Evolutionary conservation across 23 tunicate genomes (phyloP), one percentile per base, ranked within the genome.

Genomic region (Styela clava): DNA sequence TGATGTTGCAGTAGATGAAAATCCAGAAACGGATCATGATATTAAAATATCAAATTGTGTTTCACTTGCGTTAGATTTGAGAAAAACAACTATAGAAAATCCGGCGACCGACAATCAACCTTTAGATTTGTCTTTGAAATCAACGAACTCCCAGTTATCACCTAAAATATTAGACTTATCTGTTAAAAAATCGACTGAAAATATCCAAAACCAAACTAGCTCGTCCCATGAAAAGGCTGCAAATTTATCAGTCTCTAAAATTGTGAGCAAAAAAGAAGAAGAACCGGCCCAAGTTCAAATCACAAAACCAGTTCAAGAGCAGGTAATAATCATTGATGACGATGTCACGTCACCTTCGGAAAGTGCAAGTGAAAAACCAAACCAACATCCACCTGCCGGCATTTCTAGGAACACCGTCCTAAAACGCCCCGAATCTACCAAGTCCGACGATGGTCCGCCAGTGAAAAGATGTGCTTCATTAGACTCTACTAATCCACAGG

Each of bases 61-160:
- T 19, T 76, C 81, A 44, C 81, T 76, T 44, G 81, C 81, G 12
- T 56, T 76, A 33, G 81, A 76, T 1, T 64, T 76, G 21, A 76
- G 62, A 12, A 76, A 36, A 16, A 76, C n/a, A 26, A 44, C 12
- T 18, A 18, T 33, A 33, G 71, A 65, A 5, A 25, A 25, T 20
- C 63, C 78, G 16, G 56, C 24, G 27, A 16, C 26, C 44, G 29
- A 36, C 16, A 56, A 44, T 52, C 64, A 76, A 76, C 81, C 81
- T 76, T 52, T 76, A 21, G 81, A 76, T 52, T 29, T 76, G 9
- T 20, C 30, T 22, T 21, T 44, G 64, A 27, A 0, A 31, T 44
- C 81, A 20, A 76, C 37, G 27, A 1, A 36, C n/a, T 25, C 27
- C 16, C 31, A 76, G 16, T 37, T 23, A 1, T 44, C 64, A 16